These are phyloP conservation scores for Leucoraja erinaceus DNA, from an alignment of 2,113 vertebrate genomes.

Conservation along the genomic window DNA sequence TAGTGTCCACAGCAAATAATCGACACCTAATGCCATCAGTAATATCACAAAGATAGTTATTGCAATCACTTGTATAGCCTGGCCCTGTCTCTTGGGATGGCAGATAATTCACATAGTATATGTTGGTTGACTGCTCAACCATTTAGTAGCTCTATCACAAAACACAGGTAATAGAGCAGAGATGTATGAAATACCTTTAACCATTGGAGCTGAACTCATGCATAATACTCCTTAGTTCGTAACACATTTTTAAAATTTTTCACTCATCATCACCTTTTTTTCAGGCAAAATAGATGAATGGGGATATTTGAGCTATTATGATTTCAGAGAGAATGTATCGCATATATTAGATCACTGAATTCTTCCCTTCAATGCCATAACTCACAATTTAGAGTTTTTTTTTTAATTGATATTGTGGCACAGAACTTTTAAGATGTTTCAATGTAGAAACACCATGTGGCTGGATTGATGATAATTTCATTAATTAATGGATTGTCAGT, in stretches of 20 bases:
- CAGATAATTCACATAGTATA: background rate
- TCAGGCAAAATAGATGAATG: background rate
- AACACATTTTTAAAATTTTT: background rate
- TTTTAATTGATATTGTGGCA: background rate
- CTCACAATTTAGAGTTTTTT: background rate
- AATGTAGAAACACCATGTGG: background rate
- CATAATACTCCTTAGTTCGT: background rate
- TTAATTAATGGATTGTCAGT: background rate
- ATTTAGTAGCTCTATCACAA: background rate
- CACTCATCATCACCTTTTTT: background rate
- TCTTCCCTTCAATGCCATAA: background rate
- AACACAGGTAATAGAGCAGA: background rate
- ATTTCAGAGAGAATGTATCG: background rate
- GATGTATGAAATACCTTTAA: background rate
- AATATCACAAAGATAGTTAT: background rate
- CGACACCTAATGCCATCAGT: background rate
- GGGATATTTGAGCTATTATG: background rate
- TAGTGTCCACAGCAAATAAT: background rate
- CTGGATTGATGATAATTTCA: background rate
- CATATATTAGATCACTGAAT: background rate
- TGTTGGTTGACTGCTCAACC: background rate
- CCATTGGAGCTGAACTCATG: background rate
- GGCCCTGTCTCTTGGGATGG: background rate
- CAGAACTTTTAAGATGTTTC: background rate
- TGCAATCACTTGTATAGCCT: background rate